Evolutionary conservation across 2,797 vertebrate genomes (phyloP).

Genomic region (Tiaroga cobitis): DNA sequence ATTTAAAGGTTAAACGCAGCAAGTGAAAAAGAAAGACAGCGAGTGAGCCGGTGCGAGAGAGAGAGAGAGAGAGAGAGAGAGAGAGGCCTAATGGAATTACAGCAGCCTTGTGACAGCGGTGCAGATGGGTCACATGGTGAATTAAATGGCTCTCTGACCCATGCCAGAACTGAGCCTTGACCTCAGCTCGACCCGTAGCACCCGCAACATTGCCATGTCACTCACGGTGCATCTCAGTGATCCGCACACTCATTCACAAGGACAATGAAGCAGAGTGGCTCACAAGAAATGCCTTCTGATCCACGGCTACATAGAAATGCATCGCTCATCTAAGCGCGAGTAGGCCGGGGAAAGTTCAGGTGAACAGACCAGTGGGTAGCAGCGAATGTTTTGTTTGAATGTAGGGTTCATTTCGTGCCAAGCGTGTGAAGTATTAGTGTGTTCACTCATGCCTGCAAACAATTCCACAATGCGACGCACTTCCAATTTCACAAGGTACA

Average conservation of each 20-base stretch:
- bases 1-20: constrained; percentile 63
- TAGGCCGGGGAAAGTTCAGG: not conserved
- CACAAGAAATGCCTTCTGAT: constrained; percentile 42
- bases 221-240: constrained; percentile 55
- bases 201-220: constrained; percentile 63
- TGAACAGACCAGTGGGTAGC: not conserved
- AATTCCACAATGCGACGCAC: constrained; percentile 32
- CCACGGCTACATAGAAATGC: not conserved
- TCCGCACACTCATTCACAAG: constrained; percentile 62
- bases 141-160: constrained; percentile 82
- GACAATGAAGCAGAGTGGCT: constrained; percentile 60
- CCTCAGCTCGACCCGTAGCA: constrained; percentile 60
- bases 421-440: constrained; percentile 9
- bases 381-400: constrained; percentile 8
- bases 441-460: constrained; percentile 33
- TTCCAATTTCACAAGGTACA: constrained; percentile 35
- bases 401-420: constrained; percentile 1
- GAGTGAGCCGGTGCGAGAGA: constrained; percentile 16
- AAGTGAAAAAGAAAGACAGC: constrained; percentile 26
- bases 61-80: constrained; percentile 41
- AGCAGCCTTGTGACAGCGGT: constrained; percentile 84
- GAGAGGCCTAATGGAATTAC: constrained; percentile 81
- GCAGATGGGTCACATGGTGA: constrained; percentile 81
- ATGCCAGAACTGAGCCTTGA: constrained; percentile 59
- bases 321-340: not conserved